These are phyloP conservation scores for Upupa epops DNA, from an alignment of 2,113 vertebrate genomes.

Conservation along the genomic window DNA sequence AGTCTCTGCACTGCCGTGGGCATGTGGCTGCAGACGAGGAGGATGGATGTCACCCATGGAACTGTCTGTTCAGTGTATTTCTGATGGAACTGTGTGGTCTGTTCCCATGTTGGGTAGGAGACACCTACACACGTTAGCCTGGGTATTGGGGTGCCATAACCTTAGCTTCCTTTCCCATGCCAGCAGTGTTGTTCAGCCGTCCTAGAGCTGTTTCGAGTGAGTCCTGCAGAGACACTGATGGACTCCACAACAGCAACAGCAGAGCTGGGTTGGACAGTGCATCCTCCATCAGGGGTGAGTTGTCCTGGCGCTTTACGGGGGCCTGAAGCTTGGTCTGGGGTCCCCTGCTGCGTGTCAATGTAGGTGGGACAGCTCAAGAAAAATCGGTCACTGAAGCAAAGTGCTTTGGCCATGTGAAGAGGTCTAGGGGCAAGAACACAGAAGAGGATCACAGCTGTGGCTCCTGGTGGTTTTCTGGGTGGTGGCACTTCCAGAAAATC, in stretches of 20 bases:
- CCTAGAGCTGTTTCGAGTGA: not conserved
- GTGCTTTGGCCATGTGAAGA: not conserved
- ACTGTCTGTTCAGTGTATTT: not conserved
- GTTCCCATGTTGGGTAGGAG: fast-evolving
- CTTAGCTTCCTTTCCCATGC: not conserved
- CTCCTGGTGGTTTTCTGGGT: not conserved
- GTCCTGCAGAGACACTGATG: constrained; percentile 89
- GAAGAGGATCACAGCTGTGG: not conserved
- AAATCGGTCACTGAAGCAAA: not conserved
- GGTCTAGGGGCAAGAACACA: not conserved
- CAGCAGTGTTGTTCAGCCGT: not conserved
- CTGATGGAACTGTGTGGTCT: not conserved
- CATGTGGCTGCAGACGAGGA: not conserved
- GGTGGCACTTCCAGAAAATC: not conserved
- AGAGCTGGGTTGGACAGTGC: constrained; percentile 93
- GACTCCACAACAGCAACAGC: constrained; percentile 95
- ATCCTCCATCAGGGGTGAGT: constrained; percentile 91
- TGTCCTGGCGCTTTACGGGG: fast-evolving
- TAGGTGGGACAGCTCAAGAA: not conserved
- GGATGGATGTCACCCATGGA: not conserved
- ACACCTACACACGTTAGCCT: not conserved
- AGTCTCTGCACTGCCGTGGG: fast-evolving
- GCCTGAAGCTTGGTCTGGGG: not conserved
- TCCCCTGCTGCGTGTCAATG: fast-evolving
- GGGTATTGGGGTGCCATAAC: not conserved